A percentile compares a stretch with the other conserved stretches of the same genome.
These are phyloP conservation scores for Rhinolophus sinicus DNA, from an alignment of 2,113 vertebrate genomes.

Conservation along the genomic window DNA sequence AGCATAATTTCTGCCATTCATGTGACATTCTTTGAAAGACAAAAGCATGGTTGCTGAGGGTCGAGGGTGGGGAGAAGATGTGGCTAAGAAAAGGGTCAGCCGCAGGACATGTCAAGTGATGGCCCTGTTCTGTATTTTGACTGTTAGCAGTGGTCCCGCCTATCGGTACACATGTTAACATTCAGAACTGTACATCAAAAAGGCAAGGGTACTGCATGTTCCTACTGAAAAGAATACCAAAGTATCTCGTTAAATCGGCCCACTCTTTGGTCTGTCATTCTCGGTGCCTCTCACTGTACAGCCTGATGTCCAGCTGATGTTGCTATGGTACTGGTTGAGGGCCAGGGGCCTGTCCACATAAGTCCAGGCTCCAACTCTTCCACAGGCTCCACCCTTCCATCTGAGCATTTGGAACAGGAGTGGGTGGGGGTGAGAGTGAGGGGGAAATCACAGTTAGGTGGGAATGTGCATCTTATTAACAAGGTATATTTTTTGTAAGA, in stretches of 20 bases:
- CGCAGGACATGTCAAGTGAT: not conserved
- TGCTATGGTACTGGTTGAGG: not conserved
- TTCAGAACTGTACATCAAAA: not conserved
- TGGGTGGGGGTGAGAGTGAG: not conserved
- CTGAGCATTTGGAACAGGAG: not conserved
- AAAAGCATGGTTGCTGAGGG: not conserved
- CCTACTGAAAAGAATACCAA: not conserved
- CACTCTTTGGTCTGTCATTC: not conserved
- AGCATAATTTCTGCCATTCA: constrained; percentile 16
- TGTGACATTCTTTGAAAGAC: not conserved
- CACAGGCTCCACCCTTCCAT: fast-evolving
- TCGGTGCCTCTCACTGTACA: not conserved
- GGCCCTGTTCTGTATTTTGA: not conserved
- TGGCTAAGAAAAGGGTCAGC: not conserved
- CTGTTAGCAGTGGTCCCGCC: not conserved
- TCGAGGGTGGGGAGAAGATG: not conserved
- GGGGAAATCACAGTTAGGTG: no score
- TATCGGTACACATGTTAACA: not conserved
- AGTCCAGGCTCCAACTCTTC: not conserved
- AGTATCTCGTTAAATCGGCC: not conserved
- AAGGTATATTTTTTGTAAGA: not conserved
- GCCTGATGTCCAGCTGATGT: not conserved
- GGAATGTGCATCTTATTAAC: not conserved
- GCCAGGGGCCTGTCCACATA: not conserved
- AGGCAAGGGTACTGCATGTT: not conserved